phyloP scores from a whole-genome alignment of 2,113 vertebrate species.

The Dryoscopus gambensis region DNA sequence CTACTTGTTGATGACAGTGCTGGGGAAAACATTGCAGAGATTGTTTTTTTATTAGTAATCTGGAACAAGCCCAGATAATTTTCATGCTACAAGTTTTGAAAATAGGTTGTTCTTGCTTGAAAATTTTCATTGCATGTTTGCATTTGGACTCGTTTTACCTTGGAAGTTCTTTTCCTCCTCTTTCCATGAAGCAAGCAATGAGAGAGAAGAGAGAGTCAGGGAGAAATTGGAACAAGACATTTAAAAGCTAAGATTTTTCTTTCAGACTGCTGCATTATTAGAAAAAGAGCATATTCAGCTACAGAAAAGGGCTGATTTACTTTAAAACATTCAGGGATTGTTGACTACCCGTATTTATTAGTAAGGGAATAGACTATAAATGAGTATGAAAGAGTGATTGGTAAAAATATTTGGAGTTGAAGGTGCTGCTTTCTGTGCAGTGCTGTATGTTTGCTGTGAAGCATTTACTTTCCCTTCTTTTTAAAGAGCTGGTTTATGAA shows the following conservation, averaged over 20 bases:
- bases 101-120: not conserved
- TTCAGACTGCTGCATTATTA: not conserved
- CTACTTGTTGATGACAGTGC: slow-evolving; percentile 29
- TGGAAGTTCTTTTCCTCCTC: not conserved
- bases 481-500: slow-evolving; percentile 47
- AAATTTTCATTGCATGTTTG: not conserved
- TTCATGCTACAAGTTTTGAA: not conserved
- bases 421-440: not conserved
- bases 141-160: not conserved
- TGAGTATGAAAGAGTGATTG: not conserved
- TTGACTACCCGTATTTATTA: not conserved
- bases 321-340: not conserved
- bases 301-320: not conserved
- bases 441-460: not conserved
- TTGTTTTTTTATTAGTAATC: not conserved
- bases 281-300: not conserved
- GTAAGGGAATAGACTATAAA: not conserved
- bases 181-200: not conserved
- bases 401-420: not conserved
- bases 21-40: not conserved
- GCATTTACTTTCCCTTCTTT: slow-evolving; percentile 10
- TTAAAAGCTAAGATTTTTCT: not conserved
- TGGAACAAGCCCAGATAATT: slow-evolving; percentile 6
- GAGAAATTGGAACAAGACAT: not conserved
- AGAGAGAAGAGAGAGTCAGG: not conserved